A percentile compares a stretch with the other conserved stretches of the same genome.
phyloP scores from a whole-genome alignment of 2,888 invertebrate genomes.

The Cenopis cana region DNA sequence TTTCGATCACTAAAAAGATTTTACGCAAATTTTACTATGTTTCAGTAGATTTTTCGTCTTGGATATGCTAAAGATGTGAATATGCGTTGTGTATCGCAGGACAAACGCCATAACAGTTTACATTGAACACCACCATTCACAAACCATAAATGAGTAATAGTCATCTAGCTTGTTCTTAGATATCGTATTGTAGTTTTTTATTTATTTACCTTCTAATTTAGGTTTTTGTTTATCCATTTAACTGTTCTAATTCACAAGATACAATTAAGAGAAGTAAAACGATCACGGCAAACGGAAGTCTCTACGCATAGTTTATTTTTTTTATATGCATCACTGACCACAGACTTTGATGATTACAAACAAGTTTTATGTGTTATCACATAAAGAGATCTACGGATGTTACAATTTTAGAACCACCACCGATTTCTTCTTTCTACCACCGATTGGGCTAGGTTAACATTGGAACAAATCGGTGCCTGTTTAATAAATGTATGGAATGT shows the following conservation, averaged over 20 bases:
- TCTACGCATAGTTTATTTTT: constrained; percentile 24
- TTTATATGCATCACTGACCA: constrained; percentile 31
- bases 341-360: constrained; percentile 24
- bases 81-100: constrained; percentile 80
- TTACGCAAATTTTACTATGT: constrained; percentile 49
- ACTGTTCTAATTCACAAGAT: constrained; percentile 4
- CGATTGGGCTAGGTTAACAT: too few relatives aligned
- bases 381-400: neutral
- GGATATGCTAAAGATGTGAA: constrained; percentile 60
- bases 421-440: too few relatives aligned
- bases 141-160: constrained; percentile 19
- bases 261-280: constrained; percentile 47
- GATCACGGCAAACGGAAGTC: constrained; percentile 48
- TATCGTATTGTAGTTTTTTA: neutral
- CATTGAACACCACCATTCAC: constrained; percentile 51
- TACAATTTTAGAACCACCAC: too few relatives aligned
- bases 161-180: neutral
- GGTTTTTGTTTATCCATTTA: constrained; percentile 20
- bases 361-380: neutral
- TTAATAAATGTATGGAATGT: too few relatives aligned
- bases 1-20: constrained; percentile 34
- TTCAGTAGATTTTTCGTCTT: constrained; percentile 51
- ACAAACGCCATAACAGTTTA: constrained; percentile 84
- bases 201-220: constrained; percentile 42
- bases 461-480: too few relatives aligned